A percentile compares a stretch with the other conserved stretches of the same genome.
phyloP scores from a whole-genome alignment of 2,888 invertebrate species.

The Diarsia dahlii region DNA sequence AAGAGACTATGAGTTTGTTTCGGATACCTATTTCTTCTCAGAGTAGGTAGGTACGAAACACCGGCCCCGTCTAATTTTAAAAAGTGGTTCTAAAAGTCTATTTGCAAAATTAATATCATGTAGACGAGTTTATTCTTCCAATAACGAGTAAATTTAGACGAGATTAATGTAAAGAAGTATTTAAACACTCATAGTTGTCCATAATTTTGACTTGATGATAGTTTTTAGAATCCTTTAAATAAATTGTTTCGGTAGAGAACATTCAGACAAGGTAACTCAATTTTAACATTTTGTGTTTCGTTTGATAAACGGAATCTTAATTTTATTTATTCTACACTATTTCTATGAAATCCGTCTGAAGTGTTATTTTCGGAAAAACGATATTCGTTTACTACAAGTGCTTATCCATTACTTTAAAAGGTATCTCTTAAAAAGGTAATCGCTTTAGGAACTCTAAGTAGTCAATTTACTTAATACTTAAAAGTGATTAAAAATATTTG shows the following conservation, averaged over 20 bases:
- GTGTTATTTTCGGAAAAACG: neutral
- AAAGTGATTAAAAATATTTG: neutral
- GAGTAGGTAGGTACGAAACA: too few relatives aligned
- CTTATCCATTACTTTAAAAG: neutral
- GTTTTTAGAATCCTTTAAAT: neutral
- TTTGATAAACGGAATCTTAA: neutral
- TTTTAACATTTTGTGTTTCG: neutral
- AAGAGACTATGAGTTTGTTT: too few relatives aligned
- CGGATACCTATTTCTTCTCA: too few relatives aligned
- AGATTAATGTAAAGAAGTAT: neutral
- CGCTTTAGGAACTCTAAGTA: neutral
- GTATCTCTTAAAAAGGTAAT: neutral
- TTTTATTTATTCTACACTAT: neutral
- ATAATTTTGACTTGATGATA: neutral
- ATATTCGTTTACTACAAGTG: neutral
- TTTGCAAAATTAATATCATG: too few relatives aligned
- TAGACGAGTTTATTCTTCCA: neutral
- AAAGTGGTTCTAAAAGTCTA: too few relatives aligned
- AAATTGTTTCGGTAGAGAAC: neutral
- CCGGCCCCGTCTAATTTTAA: too few relatives aligned
- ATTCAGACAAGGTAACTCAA: too few relatives aligned
- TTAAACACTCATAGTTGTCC: neutral
- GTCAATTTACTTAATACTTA: neutral
- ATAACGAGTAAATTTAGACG: too few relatives aligned
- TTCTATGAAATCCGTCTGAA: constrained; percentile 13